Evolutionary conservation across 2,797 vertebrate genomes (phyloP), one percentile per base, ranked within the genome.

Genomic region (Enteromius fasciolatus): DNA sequence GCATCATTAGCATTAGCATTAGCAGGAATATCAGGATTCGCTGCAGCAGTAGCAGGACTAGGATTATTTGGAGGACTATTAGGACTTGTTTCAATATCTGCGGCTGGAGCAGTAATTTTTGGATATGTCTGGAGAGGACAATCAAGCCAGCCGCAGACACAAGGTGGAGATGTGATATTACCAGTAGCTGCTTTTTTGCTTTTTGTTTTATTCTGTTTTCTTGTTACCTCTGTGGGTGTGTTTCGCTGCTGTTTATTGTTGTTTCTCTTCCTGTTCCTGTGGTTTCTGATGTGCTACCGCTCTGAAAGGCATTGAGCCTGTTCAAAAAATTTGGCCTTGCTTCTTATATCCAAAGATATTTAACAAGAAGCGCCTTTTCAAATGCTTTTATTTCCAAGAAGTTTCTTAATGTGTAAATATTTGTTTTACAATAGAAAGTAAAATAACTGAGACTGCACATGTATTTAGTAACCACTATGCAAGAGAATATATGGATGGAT

Each of bases 171-270:
- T 15, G 4, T 10, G 31, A 33, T 10, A 14, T 33, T 39, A 10
- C 52, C 48, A 36, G 20, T 14, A 14, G 48, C 18, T 52, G 10
- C 3, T 73, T 20, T 73, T 52, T 73, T 73, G 5, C 48, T 52
- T 52, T 52, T 73, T 14, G 3, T 73, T 73, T 73, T 73, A n/a
- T n/a, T 73, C n/a, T 52, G 70, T 36, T 52, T 73, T 8, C 18
- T 75, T 23, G 72, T 75, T 39, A 0, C 6, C 7, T 75, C 3
- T 17, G 1, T 57, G 20, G 72, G 72, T 1, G 3, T 75, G 33
- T 75, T 9, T n/a, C 52, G n/a, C 17, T 75, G 72, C 20, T 9
- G 31, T 57, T 39, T 74, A 52, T 54, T 72, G 69, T 20, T 75
- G 50, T 15, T 75, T 39, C 12, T 75, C 14, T 17, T 8, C 5